Base-by-base conservation (phyloP, 2,797 vertebrate genomes). In the Myotis myotis region DNA sequence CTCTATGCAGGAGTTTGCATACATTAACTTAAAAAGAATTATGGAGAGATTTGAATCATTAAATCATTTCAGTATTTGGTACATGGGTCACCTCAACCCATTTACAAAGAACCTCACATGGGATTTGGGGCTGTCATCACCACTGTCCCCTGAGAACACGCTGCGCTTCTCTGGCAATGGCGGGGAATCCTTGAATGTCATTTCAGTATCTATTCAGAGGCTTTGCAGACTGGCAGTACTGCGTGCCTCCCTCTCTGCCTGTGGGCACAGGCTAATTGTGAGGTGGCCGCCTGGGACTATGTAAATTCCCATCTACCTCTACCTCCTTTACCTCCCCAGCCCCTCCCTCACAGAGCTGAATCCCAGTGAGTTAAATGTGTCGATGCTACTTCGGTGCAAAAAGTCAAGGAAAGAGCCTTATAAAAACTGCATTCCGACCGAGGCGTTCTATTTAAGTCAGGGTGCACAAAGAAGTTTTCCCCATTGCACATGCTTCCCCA, bases 391-490 rank as follows among this genome's bases (percentile, higher is more conserved):
- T 84, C 0, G 0, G 3, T 66, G 13, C 13, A 66, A 64, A 87
- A 96, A 91, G 20, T 68, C 47, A 53, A 75, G 33, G 36, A n/a
- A 70, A 89, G 94, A 47, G 47, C 70, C 44, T 88, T 49, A 7
- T 12, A 44, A 82, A 36, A 82, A 75, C 22, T 25, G 25, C 64
- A 49, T 92, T 89, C 15, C 51, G 74, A 22, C 12, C 30, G 33
- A 88, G 44, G 79, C 88, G 57, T 79, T 94, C 62, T 81, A 78
- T 75, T 81, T 62, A 66, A 94, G 33, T 91, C 41, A 66, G 10
- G 8, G 8, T 25, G 41, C 7, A 22, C 23, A 70, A 49, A 76
- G 23, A 87, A 25, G 36, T 12, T 62, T 80, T 87, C 22, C 19
- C 74, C 30, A 86, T 83, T 75, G 71, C 36, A 53, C 44, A 57